These are phyloP conservation scores for Stegostoma tigrinum DNA, from an alignment of 2,113 vertebrate species.

Conservation along the genomic window DNA sequence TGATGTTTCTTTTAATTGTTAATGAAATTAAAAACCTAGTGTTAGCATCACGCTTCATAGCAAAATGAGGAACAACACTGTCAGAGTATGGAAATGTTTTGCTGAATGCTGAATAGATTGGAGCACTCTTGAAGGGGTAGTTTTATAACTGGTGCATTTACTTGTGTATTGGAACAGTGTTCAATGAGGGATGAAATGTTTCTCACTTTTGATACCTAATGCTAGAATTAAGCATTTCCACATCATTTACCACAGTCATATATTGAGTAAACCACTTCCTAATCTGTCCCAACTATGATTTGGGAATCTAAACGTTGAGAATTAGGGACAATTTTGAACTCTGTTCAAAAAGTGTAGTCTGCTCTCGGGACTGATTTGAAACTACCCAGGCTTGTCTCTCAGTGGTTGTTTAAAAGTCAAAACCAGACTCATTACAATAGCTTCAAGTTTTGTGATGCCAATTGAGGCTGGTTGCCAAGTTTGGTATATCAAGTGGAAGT, in stretches of 20 bases:
- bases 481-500: background rate
- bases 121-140: background rate
- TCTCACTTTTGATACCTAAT: background rate
- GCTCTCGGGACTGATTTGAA: background rate
- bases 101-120: background rate
- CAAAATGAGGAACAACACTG: background rate
- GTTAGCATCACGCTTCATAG: background rate
- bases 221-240: background rate
- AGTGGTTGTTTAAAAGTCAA: background rate
- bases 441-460: background rate
- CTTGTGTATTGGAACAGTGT: background rate
- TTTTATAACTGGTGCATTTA: background rate
- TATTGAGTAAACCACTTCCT: background rate
- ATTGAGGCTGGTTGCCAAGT: background rate
- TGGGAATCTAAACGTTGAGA: background rate
- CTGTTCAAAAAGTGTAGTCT: no score
- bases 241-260: background rate
- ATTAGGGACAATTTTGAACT: background rate
- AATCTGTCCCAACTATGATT: background rate
- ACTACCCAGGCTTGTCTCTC: background rate
- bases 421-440: background rate
- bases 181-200: background rate
- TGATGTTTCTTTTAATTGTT: background rate
- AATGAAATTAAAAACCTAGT: background rate
- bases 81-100: background rate